Percentiles rank a stretch among this genome's conserved stretches.
phyloP scores from a whole-genome alignment of 1,140 invertebrate species.

The Drosophila lacteicornis region DNA sequence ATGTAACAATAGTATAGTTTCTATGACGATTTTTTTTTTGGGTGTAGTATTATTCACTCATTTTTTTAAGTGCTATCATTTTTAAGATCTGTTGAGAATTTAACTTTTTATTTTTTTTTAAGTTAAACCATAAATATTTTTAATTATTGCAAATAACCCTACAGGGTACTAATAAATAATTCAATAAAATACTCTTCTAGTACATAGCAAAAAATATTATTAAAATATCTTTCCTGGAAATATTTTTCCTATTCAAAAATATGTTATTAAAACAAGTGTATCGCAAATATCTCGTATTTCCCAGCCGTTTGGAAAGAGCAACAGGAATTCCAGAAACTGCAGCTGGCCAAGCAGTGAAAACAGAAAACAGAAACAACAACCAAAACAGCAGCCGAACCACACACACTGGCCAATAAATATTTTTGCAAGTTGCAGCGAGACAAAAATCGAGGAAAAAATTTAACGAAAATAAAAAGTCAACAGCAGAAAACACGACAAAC shows the following conservation, averaged over 20 bases:
- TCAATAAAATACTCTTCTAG: too few relatives aligned
- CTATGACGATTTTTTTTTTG: too few relatives aligned
- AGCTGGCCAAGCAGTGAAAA: slow-evolving; percentile 41
- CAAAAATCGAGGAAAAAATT: slow-evolving; percentile 45
- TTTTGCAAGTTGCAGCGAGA: slow-evolving; percentile 52
- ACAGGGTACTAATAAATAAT: neutral
- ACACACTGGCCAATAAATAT: slow-evolving; percentile 62
- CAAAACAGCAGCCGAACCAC: slow-evolving; percentile 26
- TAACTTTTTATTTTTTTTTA: too few relatives aligned
- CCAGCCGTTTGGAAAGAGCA: slow-evolving; percentile 18
- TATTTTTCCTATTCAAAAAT: slow-evolving; percentile 5
- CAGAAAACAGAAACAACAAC: slow-evolving; percentile 30
- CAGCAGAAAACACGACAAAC: slow-evolving; percentile 38
- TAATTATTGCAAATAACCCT: too few relatives aligned
- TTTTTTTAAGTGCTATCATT: too few relatives aligned
- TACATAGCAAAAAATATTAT: neutral
- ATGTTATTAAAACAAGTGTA: slow-evolving; percentile 1
- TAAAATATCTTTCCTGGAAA: too few relatives aligned
- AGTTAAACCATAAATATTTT: too few relatives aligned
- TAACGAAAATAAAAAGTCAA: slow-evolving; percentile 71
- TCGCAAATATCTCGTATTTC: slow-evolving; percentile 14
- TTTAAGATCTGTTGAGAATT: neutral
- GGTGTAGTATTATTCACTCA: neutral
- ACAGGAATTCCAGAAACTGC: slow-evolving; percentile 43
- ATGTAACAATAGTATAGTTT: too few relatives aligned